These are phyloP conservation scores for Dastarcus helophoroides DNA, from an alignment of 2,888 invertebrate species.

Conservation along the genomic window DNA sequence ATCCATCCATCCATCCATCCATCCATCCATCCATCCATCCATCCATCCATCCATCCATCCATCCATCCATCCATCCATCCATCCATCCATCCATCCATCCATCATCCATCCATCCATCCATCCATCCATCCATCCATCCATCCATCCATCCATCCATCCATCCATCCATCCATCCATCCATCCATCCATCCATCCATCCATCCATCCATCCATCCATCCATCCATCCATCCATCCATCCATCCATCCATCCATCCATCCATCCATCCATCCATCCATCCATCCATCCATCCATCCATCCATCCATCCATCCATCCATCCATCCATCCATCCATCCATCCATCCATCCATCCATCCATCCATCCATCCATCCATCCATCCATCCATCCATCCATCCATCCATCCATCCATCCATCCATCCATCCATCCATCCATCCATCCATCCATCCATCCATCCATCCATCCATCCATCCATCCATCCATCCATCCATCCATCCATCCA, in stretches of 20 bases:
- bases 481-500: constrained; percentile 8
- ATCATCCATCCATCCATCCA: no score
- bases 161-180: constrained; percentile 8
- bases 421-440: constrained; percentile 8
- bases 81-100: no score
- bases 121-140: constrained; percentile 5
- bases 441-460: constrained; percentile 8
- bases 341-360: constrained; percentile 8
- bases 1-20: constrained; percentile 8
- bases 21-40: constrained; percentile 8
- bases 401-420: constrained; percentile 8
- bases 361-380: constrained; percentile 8
- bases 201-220: constrained; percentile 8
- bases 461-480: constrained; percentile 8
- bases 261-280: constrained; percentile 8
- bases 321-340: constrained; percentile 8
- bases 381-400: constrained; percentile 8
- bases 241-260: constrained; percentile 8
- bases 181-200: constrained; percentile 8
- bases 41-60: constrained; percentile 7
- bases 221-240: constrained; percentile 7
- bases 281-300: constrained; percentile 8
- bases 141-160: constrained; percentile 8
- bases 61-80: constrained; percentile 8
- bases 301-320: constrained; percentile 8